Evolutionary conservation across 2,888 invertebrate species (phyloP).

Genomic region (Lamproptera curius): DNA sequence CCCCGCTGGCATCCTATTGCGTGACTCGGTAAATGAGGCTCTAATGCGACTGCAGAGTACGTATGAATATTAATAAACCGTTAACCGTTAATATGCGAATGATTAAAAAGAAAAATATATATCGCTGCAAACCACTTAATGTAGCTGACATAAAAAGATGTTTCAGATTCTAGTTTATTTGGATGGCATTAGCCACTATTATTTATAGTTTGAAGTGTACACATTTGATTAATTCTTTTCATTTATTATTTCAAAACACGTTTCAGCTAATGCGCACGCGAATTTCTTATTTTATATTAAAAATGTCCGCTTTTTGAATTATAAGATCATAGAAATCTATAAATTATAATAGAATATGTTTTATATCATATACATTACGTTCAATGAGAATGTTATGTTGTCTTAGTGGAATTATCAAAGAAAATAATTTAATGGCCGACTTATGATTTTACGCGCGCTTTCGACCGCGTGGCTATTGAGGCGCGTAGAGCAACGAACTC

Average conservation of each 20-base stretch:
- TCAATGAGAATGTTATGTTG: no score
- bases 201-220: background rate
- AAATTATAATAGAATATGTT: background rate
- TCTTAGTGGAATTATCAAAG: no score
- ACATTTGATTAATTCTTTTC: background rate
- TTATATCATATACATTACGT: no score
- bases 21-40: conserved; percentile 22
- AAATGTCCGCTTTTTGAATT: background rate
- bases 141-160: background rate
- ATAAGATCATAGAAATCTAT: background rate
- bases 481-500: conserved; percentile 51
- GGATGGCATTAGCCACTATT: background rate
- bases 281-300: no score
- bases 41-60: conserved; percentile 24
- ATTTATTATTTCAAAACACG: background rate
- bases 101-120: conserved; percentile 20
- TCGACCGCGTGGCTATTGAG: conserved; percentile 32
- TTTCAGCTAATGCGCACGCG: no score
- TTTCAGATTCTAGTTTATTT: background rate
- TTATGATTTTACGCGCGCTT: no score
- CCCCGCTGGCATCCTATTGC: conserved; percentile 10
- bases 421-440: no score
- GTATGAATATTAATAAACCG: conserved; percentile 24
- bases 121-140: conserved; percentile 8
- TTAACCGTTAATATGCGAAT: conserved; percentile 15